Evolutionary conservation across 2,888 invertebrate species (phyloP).

Genomic region (Litoditis marina): DNA sequence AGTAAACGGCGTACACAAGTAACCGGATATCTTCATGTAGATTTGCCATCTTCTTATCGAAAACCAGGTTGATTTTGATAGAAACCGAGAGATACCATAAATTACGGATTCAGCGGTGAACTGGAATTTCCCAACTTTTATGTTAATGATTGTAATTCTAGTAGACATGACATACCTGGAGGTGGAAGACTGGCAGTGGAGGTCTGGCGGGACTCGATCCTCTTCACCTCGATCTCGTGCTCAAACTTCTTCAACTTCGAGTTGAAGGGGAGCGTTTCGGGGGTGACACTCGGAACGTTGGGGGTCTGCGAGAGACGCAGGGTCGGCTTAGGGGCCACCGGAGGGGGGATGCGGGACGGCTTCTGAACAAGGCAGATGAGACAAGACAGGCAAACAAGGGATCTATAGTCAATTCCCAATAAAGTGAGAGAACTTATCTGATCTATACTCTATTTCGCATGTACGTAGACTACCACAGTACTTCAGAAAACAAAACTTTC

Average conservation of each 20-base stretch:
- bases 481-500: too few relatives aligned
- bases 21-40: too few relatives aligned
- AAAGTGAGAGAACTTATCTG: too few relatives aligned
- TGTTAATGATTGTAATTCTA: too few relatives aligned
- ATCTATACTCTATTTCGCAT: too few relatives aligned
- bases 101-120: too few relatives aligned
- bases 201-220: slow-evolving; percentile 1
- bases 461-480: too few relatives aligned
- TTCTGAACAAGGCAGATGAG: slow-evolving; percentile 68
- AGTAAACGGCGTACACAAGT: too few relatives aligned
- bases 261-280: slow-evolving; percentile 81
- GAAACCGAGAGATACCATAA: too few relatives aligned
- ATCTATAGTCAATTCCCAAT: neutral
- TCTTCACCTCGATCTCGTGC: slow-evolving; percentile 73
- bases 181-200: slow-evolving; percentile 12
- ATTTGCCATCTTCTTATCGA: too few relatives aligned
- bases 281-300: slow-evolving; percentile 46
- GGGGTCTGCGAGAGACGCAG: slow-evolving; percentile 16
- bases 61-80: too few relatives aligned
- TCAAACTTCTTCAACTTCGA: slow-evolving; percentile 93
- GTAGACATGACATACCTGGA: slow-evolving; percentile 19
- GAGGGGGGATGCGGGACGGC: slow-evolving; percentile 58
- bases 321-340: slow-evolving; percentile 62
- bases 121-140: too few relatives aligned
- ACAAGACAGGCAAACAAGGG: neutral